A percentile compares a stretch with the other conserved stretches of the same genome.
phyloP scores from a whole-genome alignment of 2,797 vertebrate species.

The Melanotaenia trifasciata region DNA sequence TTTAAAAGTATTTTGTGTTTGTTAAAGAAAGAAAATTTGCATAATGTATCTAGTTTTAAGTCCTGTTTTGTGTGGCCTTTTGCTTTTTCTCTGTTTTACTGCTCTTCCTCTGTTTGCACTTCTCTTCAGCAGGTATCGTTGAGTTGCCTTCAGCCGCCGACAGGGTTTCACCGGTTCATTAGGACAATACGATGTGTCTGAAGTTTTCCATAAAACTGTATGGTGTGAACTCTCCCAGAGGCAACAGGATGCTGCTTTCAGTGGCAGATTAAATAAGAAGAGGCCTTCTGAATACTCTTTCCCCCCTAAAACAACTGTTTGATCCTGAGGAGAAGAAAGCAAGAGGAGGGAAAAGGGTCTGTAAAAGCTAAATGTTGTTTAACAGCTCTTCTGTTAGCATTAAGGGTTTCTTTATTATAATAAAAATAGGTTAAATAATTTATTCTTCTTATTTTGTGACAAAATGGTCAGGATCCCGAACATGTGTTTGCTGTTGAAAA shows the following conservation, averaged over 20 bases:
- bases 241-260: conserved; percentile 58
- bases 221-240: conserved; percentile 50
- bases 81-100: neutral
- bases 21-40: neutral
- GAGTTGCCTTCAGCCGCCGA: conserved; percentile 17
- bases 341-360: conserved; percentile 7
- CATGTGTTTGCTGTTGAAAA: conserved; percentile 42
- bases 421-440: neutral
- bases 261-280: conserved; percentile 21
- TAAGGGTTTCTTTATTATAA: neutral
- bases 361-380: neutral
- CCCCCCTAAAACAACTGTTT: conserved; percentile 9
- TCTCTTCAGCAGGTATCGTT: conserved; percentile 7
- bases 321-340: conserved; percentile 12
- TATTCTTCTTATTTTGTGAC: neutral
- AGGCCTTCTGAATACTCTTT: conserved; percentile 20
- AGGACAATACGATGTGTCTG: conserved; percentile 52
- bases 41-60: neutral
- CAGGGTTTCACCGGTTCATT: conserved; percentile 52
- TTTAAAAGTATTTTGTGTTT: too few relatives aligned
- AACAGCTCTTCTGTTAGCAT: neutral
- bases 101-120: conserved; percentile 1
- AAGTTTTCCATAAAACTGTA: conserved; percentile 61
- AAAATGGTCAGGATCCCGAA: conserved; percentile 25
- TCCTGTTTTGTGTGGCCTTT: neutral